Evolutionary conservation across 2,888 invertebrate genomes (phyloP), one percentile per base, ranked within the genome.

Genomic region (Taphrorychus bicolor): DNA sequence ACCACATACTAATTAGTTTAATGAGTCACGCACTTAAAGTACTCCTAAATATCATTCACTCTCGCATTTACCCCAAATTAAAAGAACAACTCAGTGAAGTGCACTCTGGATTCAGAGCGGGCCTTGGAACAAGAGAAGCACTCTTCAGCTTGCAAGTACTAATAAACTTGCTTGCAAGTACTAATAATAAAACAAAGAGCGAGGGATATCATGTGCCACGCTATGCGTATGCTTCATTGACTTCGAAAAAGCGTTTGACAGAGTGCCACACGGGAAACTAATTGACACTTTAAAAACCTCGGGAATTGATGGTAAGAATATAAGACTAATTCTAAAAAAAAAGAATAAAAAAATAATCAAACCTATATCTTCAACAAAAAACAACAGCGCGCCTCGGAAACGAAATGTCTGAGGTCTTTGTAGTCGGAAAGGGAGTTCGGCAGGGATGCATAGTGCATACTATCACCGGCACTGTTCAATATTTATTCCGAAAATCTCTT

Each of bases 21-120:
- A n/a, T n/a, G n/a, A n/a, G n/a, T n/a, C n/a, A n/a, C n/a, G n/a
- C n/a, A n/a, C n/a, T n/a, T n/a, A n/a, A 18, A 14, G 49, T 49
- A 48, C 2, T 49, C 24, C 59, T 49, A 48, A 59, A 48, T 49
- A 59, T 59, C 24, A 59, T 59, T 59, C 23, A 48, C 49, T 59
- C 59, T 59, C 32, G 59, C 59, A 59, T 59, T 51, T 59, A 9
- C 51, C 9, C 51, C 5, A 51, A 51, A 51, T 51, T 51, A 51
- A 19, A 51, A 51, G 17, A 51, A 51, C 3, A 51, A 5, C 9
- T 51, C 19, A 18, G 51, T 51, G n/a, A n/a, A n/a, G 51, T 19
- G 21, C 17, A 18, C 9, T 51, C 5, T 51, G 21, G 21, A 51
- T 51, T 51, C 51, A 51, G 21, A 51, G 51, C 51, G 51, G 51